A percentile compares a stretch with the other conserved stretches of the same genome.
Evolutionary conservation across 2,113 vertebrate genomes (phyloP).

Genomic region (Megaptera novaeangliae): DNA sequence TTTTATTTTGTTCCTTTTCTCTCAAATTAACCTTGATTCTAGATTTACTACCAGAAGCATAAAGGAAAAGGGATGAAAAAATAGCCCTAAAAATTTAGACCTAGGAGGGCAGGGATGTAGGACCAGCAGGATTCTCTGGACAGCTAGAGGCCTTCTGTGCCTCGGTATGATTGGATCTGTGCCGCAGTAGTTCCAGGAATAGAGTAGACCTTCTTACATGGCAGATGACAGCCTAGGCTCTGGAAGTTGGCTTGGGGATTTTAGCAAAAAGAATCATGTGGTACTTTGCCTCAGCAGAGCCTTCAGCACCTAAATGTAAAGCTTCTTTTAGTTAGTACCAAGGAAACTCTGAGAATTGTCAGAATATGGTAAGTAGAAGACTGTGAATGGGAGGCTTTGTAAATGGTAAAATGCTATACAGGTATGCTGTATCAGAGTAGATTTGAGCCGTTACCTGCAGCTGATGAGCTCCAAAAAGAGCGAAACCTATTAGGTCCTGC

Average conservation of each 20-base stretch:
- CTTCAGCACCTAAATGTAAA: constrained; percentile 7
- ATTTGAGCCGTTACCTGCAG: constrained; percentile 83
- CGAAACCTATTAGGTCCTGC: constrained; percentile 85
- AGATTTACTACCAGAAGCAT: constrained; percentile 27
- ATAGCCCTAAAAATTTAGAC: background rate
- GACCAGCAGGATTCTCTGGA: background rate
- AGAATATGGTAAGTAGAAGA: background rate
- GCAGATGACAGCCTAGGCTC: background rate
- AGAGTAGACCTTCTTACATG: background rate
- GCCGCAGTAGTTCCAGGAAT: background rate
- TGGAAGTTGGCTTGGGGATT: background rate
- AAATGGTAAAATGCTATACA: background rate
- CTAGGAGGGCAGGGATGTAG: background rate
- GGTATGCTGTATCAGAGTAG: background rate
- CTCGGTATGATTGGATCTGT: background rate
- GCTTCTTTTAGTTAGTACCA: background rate
- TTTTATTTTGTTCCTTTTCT: constrained; percentile 40
- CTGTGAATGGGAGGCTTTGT: background rate
- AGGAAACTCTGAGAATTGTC: background rate
- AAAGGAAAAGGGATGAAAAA: background rate
- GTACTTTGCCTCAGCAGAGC: background rate
- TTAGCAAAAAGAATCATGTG: background rate
- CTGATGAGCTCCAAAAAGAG: constrained; percentile 87
- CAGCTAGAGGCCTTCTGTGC: background rate
- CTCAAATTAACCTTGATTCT: constrained; percentile 41